These are phyloP conservation scores for Hydractinia symbiolongicarpus DNA, from an alignment of 30 jellyfish, hydroid and myxozoan species.

Conservation along the genomic window DNA sequence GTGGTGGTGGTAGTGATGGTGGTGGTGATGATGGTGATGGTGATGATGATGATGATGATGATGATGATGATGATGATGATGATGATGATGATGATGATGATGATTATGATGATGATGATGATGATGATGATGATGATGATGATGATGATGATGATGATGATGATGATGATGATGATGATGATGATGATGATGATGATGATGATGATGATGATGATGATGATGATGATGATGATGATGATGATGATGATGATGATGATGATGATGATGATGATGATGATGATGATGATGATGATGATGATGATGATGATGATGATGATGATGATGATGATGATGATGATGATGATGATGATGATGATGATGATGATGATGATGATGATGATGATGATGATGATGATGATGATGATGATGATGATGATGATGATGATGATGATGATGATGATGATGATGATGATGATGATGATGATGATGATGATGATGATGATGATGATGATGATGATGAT, in stretches of 20 bases:
- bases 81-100: too few species aligned
- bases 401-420: conserved; percentile 30
- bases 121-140: conserved; percentile 29
- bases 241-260: conserved; percentile 29
- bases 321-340: conserved; percentile 21
- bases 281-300: conserved; percentile 30
- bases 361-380: conserved; percentile 26
- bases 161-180: conserved; percentile 30
- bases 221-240: conserved; percentile 28
- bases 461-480: conserved; percentile 30
- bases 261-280: conserved; percentile 27
- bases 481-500: conserved; percentile 26
- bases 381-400: conserved; percentile 12
- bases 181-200: conserved; percentile 29
- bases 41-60: too few species aligned
- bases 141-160: conserved; percentile 27
- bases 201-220: conserved; percentile 24
- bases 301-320: conserved; percentile 26
- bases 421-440: conserved; percentile 26
- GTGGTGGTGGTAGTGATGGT: too few species aligned
- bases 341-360: conserved; percentile 30
- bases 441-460: conserved; percentile 12
- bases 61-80: conserved; percentile 29
- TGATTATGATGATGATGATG: too few species aligned
- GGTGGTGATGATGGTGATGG: too few species aligned